Conservation (phyloP, 2,797 vertebrate genomes). For the Euthynnus affinis region DNA sequence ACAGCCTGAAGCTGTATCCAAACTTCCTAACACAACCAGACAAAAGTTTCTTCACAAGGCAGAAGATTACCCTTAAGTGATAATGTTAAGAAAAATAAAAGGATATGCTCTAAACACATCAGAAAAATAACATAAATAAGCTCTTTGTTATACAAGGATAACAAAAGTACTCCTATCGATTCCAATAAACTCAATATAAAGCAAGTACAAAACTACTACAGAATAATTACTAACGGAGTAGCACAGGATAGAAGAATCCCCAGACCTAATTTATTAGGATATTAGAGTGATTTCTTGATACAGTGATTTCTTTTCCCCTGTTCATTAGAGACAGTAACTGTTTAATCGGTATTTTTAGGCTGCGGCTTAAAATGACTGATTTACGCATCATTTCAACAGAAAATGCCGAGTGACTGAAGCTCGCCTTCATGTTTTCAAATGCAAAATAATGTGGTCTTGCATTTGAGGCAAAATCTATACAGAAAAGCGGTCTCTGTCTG, state of each 20-base stretch:
- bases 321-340: not conserved
- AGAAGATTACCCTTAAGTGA: conserved; percentile 3
- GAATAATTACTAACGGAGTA: not conserved
- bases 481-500: not conserved
- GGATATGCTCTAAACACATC: conserved; percentile 1
- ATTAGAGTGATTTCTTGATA: not conserved
- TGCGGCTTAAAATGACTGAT: not conserved
- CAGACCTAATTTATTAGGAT: not conserved
- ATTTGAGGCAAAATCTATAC: not conserved
- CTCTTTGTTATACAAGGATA: not conserved
- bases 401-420: not conserved
- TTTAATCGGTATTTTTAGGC: not conserved
- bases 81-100: conserved; percentile 14
- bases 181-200: not conserved
- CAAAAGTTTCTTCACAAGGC: conserved; percentile 40
- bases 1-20: conserved; percentile 46
- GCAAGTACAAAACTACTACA: not conserved
- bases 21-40: conserved; percentile 53
- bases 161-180: not conserved
- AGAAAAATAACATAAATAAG: conserved; percentile 1
- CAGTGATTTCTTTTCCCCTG: too few species aligned
- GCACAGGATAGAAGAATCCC: not conserved
- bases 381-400: not conserved
- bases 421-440: not conserved
- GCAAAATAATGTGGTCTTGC: not conserved